Conservation (phyloP, 2,113 vertebrate genomes). For the human (Homo sapiens) region GRCh38 chr1:64081001-64081500, state of each 20-base stretch:
- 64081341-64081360: conserved; percentile 38
- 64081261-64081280: not conserved
- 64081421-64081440: not conserved
- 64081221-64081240: not conserved
- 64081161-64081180: not conserved
- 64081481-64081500: not conserved
- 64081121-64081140: not conserved
- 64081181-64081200: not conserved
- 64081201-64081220: not conserved
- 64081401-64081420: not conserved
- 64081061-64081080: not conserved
- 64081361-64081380: conserved; percentile 12
- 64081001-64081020: not conserved
- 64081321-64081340: not conserved
- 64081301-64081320: not conserved
- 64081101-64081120: not conserved
- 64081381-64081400: not conserved
- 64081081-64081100: not conserved
- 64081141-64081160: not conserved
- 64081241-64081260: not conserved
- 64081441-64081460: conserved; percentile 31
- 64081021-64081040: not conserved
- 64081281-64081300: not conserved
- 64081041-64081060: not conserved
- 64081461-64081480: not conserved